Percentiles rank a stretch among this genome's conserved stretches.
Evolutionary conservation across 2,113 vertebrate genomes (phyloP).

Genomic region (Proteles cristata): DNA sequence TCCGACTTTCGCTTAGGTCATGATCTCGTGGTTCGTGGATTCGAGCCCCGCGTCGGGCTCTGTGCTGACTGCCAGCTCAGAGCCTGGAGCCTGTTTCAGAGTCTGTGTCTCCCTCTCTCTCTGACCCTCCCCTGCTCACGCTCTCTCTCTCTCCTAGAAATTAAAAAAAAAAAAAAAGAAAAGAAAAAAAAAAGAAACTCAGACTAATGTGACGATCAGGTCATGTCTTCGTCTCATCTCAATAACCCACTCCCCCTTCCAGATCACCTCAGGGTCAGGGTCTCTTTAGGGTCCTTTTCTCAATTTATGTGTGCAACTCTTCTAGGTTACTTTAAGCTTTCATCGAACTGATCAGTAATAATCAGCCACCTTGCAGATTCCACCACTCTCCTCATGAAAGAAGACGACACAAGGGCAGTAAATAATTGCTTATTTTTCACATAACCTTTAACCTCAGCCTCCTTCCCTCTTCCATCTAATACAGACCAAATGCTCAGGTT

Average conservation of each 20-base stretch:
- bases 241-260: not conserved
- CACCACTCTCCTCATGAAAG: not conserved
- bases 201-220: too few relatives aligned
- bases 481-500: not conserved
- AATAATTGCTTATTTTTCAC: not conserved
- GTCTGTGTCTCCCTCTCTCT: too few relatives aligned
- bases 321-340: not conserved
- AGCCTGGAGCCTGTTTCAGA: too few relatives aligned
- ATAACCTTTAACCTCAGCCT: not conserved
- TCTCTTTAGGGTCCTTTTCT: not conserved
- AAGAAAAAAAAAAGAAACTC: too few relatives aligned
- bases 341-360: not conserved
- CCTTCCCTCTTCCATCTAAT: not conserved
- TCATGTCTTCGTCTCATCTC: not conserved
- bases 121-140: too few relatives aligned
- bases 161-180: too few relatives aligned
- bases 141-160: too few relatives aligned
- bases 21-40: too few relatives aligned
- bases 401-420: not conserved
- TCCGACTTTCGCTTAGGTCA: too few relatives aligned
- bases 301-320: slow-evolving; percentile 46
- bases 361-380: slow-evolving; percentile 54
- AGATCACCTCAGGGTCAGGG: not conserved
- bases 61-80: too few relatives aligned
- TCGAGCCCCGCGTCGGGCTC: too few relatives aligned